Evolutionary conservation across 2,888 invertebrate species (phyloP).

Genomic region (Rutpela maculata): DNA sequence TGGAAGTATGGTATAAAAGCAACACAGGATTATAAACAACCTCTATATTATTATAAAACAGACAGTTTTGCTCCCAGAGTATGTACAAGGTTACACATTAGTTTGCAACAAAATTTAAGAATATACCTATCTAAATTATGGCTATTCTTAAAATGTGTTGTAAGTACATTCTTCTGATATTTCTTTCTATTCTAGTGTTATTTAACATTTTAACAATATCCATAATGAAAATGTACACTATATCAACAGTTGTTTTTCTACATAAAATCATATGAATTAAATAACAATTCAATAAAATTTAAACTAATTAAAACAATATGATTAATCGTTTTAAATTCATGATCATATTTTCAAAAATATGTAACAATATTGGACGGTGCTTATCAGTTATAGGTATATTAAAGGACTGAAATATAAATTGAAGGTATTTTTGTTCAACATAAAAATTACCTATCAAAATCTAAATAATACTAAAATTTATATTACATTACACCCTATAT

Average conservation of each 20-base stretch:
- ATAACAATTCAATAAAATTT: conserved; percentile 69
- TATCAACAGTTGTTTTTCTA: conserved; percentile 50
- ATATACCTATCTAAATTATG: conserved; percentile 45
- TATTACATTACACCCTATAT: conserved; percentile 67
- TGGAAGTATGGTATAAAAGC: not conserved
- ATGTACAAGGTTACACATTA: conserved; percentile 66
- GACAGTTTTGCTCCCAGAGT: conserved; percentile 73
- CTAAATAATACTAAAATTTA: conserved; percentile 49
- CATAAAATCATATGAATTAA: conserved; percentile 67
- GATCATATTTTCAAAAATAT: conserved; percentile 46
- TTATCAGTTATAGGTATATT: conserved; percentile 41
- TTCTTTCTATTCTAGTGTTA: conserved; percentile 37
- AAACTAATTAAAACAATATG: conserved; percentile 63
- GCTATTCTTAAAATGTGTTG: conserved; percentile 46
- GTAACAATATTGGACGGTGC: conserved; percentile 63
- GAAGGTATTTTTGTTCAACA: conserved; percentile 27
- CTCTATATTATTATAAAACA: conserved; percentile 72
- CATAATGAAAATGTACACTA: conserved; percentile 48
- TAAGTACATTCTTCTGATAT: conserved; percentile 53
- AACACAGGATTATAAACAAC: conserved; percentile 63
- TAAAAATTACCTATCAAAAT: conserved; percentile 39
- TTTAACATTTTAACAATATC: conserved; percentile 47
- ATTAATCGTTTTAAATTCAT: conserved; percentile 47
- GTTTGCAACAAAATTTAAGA: conserved; percentile 56
- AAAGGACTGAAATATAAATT: conserved; percentile 49